Evolutionary conservation across 2,797 vertebrate species (phyloP), one percentile per base, ranked within the genome.

Genomic region (Lophotriccus pileatus): DNA sequence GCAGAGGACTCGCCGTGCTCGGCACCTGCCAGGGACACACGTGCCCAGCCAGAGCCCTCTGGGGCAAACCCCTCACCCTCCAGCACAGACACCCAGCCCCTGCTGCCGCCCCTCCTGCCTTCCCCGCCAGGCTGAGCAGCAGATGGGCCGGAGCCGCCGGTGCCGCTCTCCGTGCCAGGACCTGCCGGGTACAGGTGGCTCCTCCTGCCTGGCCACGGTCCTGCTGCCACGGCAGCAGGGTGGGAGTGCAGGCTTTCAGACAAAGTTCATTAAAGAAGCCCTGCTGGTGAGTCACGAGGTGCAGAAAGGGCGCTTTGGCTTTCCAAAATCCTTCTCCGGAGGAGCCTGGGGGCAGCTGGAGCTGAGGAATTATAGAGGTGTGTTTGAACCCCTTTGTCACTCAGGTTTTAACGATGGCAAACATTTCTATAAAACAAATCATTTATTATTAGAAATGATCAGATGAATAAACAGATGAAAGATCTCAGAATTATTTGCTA

Each of bases 161-260:
- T 7, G 10, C 5, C 73, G 14, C 6, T 0, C 1, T 0, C 13
- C 20, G 0, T 52, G 7, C 79, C 6, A 1, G 59, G 59, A 15
- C 32, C 22, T 36, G 2, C 8, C 1, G 0, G 59, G 72, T 27
- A 24, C 79, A 58, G 83, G 82, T 69, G 79, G 84, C 74, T 87
- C 32, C 60, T 80, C 14, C 28, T 0, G 0, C 37, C 2, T 1
- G 41, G 46, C 56, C 41, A 44, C 11, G 5, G 4, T 34, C 64
- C 75, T 12, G 60, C 47, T 43, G 44, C 2, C 8, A 2, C 18
- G 7, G 22, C 14, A 34, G 64, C 27, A 17, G 0, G 3, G 14
- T 9, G 36, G 36, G 11, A 60, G 16, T 27, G 36, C 12, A 60
- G 58, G 36, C 58, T 28, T 28, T 50, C 10, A 28, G 47, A 49